Base-by-base conservation (phyloP, 2,888 invertebrate species). In the Harpagoxenus sublaevis region DNA sequence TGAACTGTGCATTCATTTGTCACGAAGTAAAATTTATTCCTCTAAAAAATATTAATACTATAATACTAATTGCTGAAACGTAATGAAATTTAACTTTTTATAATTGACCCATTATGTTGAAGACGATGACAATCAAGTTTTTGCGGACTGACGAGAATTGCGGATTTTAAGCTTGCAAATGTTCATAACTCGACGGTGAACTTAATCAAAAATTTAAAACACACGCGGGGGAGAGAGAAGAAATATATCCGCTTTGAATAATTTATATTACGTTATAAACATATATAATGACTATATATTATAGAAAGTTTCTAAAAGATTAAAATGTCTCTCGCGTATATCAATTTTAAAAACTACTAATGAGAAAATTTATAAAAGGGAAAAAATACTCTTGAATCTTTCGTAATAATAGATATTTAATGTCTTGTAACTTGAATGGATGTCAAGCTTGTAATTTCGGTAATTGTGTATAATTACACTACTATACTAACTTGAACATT, bases 151-250 rank as follows among this genome's bases (percentile, higher is more conserved):
- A n/a, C n/a, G n/a, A 0, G 4, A 39, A 42, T 73, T 60, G n/a
- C 9, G 23, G 9, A 42, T 57, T 73, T 57, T 8, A 71, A 71
- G 10, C 1, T 68, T 48, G 48, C 6, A 75, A 63, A 75, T 63
- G 10, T 42, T 48, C 31, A 23, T 35, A 71, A 39, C n/a, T 73
- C 45, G 28, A 66, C 23, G 4, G 39, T n/a, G 51, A 68, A 60
- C 8, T 57, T 45, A 53, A 74, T 83, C 2, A 35, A 75, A 71
- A 82, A 70, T 83, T 84, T 74, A 74, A 82, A 74, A 70, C 5
- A 42, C 6, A 12, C 42, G 6, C 18, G n/a, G 0, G 8, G 3
- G 15, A 65, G 15, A 65, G 65, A 66, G 48, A 66, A 45, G 23
- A 65, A 3, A 65, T 42, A 42, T 45, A 51, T 66, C 51, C 10